Evolutionary conservation across 1,140 invertebrate species (phyloP), one percentile per base, ranked within the genome.

Genomic region (Drosophila takahashii): DNA sequence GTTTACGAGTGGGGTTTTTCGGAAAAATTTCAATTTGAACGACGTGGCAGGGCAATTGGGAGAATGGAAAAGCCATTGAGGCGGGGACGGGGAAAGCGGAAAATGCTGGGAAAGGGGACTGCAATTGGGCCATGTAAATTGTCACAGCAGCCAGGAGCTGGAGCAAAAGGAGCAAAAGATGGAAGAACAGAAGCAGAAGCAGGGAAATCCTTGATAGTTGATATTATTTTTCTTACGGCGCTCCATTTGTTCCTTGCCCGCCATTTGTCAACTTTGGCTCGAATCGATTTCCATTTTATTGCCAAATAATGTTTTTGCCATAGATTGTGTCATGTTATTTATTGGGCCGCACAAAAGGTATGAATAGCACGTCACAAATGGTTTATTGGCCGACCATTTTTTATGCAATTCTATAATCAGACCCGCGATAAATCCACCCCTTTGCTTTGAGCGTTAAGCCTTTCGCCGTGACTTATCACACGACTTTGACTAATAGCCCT

Each of bases 221-320:
- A 86, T 86, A 86, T 86, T 86, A 86, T 86, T 86, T 86, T 86
- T 86, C 83, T 86, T 86, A 81, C 83, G 83, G 83, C 83, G 83
- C 83, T 86, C 83, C 83, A 86, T 86, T 86, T 86, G 83, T 86
- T 87, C 83, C 83, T 83, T 86, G 83, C 69, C 83, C 62, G 83
- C 83, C 78, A 87, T 86, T 86, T 86, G 83, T 86, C 83, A 86
- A 86, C 83, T 86, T 79, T 87, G 78, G 64, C 74, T 77, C 41
- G 77, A 89, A 89, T 89, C 84, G 84, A 89, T 89, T 89, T 90
- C 84, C 84, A 84, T 90, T 90, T 90, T 90, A 89, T 90, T 90
- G 83, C 87, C 83, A 90, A 90, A 90, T 90, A 90, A 90, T 90
- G 87, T 83, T 53, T 76, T 74, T 75, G 32, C 81, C 83, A 56